Percentiles rank a stretch among this genome's conserved stretches.
Conservation (phyloP, 2,888 invertebrate genomes). For the Onthophagus sagittarius region DNA sequence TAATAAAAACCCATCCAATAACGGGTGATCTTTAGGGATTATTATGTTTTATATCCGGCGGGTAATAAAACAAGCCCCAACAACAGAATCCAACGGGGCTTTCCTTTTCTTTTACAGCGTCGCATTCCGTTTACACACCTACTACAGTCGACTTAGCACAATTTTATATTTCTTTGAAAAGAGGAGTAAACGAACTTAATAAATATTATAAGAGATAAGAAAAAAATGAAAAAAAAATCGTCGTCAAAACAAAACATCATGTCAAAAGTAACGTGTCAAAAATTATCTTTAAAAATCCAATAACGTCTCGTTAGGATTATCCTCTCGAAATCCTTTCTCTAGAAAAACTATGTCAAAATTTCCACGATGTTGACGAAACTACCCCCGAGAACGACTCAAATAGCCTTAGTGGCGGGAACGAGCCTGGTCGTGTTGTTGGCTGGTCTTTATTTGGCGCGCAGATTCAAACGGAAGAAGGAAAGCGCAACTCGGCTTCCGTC, state of each 20-base stretch:
- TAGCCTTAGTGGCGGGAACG: not conserved
- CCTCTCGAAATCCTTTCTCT: not conserved
- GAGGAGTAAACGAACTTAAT: no score
- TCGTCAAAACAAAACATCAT: not conserved
- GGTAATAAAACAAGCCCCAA: not conserved
- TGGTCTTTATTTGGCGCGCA: not conserved
- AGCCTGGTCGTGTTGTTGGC: not conserved
- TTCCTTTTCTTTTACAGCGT: no score
- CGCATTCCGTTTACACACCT: no score
- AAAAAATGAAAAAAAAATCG: not conserved
- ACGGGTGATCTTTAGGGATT: not conserved
- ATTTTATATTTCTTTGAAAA: no score
- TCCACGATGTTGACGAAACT: not conserved
- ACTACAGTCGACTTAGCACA: no score
- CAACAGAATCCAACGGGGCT: no score
- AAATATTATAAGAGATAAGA: not conserved
- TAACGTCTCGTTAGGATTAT: not conserved
- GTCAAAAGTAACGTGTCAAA: not conserved
- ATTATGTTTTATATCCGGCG: not conserved
- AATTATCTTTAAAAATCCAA: not conserved
- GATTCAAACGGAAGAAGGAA: not conserved
- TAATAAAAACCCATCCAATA: not conserved
- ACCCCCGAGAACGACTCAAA: not conserved
- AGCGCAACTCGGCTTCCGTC: not conserved
- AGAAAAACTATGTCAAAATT: slow-evolving; percentile 4